A percentile compares a stretch with the other conserved stretches of the same genome.
Conservation (phyloP, 2,113 vertebrate genomes). For the Hystrix cristata region DNA sequence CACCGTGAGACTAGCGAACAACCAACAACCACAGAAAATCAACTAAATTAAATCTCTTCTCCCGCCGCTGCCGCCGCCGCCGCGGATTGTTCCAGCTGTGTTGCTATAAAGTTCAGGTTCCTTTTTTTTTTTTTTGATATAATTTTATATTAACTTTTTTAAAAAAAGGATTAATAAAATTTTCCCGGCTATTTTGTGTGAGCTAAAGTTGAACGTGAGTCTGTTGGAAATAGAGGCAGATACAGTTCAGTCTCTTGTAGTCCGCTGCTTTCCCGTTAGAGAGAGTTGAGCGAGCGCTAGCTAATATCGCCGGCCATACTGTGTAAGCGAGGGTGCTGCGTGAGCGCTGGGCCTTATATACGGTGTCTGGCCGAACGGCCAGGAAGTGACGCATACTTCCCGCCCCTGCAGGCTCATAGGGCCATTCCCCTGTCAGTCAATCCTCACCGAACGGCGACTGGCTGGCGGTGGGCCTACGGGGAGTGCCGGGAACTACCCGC, state of each 20-base stretch:
- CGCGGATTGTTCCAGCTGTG: conserved; percentile 83
- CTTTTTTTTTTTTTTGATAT: conserved; percentile 81
- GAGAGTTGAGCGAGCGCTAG: conserved; percentile 99
- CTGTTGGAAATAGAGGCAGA: conserved; percentile 87
- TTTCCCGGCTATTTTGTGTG: conserved; percentile 80
- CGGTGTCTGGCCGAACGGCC: not conserved
- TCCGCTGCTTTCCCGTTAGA: conserved; percentile 98
- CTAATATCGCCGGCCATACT: conserved; percentile 99
- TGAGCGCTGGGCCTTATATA: conserved; percentile 89
- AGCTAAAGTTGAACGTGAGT: conserved; percentile 85
- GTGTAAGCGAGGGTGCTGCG: conserved; percentile 91
- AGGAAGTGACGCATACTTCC: conserved; percentile 69
- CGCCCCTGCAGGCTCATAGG: conserved; percentile 76
- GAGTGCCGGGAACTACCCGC: conserved; percentile 20
- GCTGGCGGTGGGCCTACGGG: not conserved
- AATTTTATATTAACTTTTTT: conserved; percentile 86
- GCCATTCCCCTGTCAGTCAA: not conserved
- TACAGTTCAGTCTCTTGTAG: conserved; percentile 92
- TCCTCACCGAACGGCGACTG: conserved; percentile 30
- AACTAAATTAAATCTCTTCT: conserved; percentile 88
- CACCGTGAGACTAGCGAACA: conserved; percentile 96
- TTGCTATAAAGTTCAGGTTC: conserved; percentile 83
- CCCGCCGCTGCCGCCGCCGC: conserved; percentile 86
- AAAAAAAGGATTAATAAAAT: conserved; percentile 81
- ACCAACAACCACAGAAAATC: conserved; percentile 94